Percentiles rank a stretch among this genome's conserved stretches.
Evolutionary conservation across 2,888 invertebrate species (phyloP).

Genomic region (Seira sanloemensis): DNA sequence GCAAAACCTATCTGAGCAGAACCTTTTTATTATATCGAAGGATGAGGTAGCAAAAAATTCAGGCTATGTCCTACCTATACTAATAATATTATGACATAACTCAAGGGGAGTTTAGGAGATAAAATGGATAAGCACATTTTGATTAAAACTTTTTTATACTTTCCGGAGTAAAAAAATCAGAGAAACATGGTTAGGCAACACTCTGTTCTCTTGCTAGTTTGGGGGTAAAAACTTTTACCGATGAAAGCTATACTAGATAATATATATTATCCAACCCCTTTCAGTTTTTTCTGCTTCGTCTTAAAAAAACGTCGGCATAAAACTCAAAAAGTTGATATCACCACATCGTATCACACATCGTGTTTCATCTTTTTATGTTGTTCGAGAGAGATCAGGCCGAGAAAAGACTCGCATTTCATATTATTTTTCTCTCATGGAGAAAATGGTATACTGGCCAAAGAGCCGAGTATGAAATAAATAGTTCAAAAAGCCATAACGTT

Average conservation of each 20-base stretch:
- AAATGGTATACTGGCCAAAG: not conserved
- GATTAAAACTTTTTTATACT: conserved; percentile 43
- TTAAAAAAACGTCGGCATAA: not conserved
- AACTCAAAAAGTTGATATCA: conserved; percentile 30
- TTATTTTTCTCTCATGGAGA: conserved; percentile 3
- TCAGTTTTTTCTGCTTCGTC: not conserved
- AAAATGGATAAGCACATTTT: conserved; percentile 51
- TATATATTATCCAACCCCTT: conserved; percentile 24
- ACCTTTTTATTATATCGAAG: too few species aligned
- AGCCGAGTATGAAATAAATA: not conserved
- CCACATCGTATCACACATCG: conserved; percentile 41
- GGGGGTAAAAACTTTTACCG: too few species aligned
- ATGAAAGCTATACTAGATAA: too few species aligned
- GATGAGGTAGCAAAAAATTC: too few species aligned
- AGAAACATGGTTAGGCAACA: conserved; percentile 53
- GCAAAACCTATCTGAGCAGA: too few species aligned
- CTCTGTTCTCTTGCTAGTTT: too few species aligned
- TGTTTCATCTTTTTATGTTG: conserved; percentile 49
- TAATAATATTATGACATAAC: conserved; percentile 48
- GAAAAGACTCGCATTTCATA: conserved; percentile 34
- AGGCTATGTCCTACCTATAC: too few species aligned
- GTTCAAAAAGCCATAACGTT: not conserved
- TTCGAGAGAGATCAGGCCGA: conserved; percentile 40
- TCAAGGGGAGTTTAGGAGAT: conserved; percentile 24
- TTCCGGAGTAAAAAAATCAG: conserved; percentile 25